Conservation (phyloP, 2,888 invertebrate species). For the Drosophila robusta region DNA sequence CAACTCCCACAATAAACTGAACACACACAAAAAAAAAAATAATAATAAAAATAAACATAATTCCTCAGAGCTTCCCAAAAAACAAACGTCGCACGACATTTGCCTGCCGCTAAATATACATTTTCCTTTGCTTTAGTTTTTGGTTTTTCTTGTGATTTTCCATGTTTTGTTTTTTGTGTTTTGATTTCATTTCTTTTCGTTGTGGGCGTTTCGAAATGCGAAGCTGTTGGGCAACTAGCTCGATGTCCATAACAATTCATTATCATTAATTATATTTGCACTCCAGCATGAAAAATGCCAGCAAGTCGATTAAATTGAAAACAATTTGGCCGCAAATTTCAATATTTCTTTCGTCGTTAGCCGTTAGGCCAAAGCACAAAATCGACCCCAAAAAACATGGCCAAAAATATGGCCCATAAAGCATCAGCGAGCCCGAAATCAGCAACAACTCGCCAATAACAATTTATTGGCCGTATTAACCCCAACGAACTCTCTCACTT, state of each 20-base stretch:
- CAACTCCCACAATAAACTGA: constrained; percentile 47
- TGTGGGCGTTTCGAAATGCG: constrained; percentile 42
- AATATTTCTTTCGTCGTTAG: constrained; percentile 71
- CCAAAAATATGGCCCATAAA: constrained; percentile 72
- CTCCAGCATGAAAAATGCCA: constrained; percentile 74
- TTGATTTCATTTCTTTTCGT: background rate
- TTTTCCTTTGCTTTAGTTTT: constrained; percentile 33
- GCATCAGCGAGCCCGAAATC: constrained; percentile 61
- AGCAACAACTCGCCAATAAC: constrained; percentile 72
- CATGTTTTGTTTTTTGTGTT: background rate
- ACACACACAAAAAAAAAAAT: background rate
- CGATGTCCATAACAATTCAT: constrained; percentile 73
- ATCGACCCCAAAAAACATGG: constrained; percentile 32
- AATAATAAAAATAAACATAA: constrained; percentile 46
- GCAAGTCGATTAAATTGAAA: constrained; percentile 74
- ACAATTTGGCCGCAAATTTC: constrained; percentile 73
- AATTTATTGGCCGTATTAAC: constrained; percentile 81
- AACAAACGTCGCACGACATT: constrained; percentile 66
- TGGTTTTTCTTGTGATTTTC: constrained; percentile 4
- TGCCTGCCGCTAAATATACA: constrained; percentile 41
- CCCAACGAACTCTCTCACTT: constrained; percentile 75
- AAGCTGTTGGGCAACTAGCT: constrained; percentile 45
- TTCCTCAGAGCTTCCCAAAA: constrained; percentile 32
- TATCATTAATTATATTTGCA: constrained; percentile 81
- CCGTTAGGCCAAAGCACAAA: constrained; percentile 58